Evolutionary conservation across 2,797 vertebrate genomes (phyloP).

Genomic region (Psittacula derbiana): DNA sequence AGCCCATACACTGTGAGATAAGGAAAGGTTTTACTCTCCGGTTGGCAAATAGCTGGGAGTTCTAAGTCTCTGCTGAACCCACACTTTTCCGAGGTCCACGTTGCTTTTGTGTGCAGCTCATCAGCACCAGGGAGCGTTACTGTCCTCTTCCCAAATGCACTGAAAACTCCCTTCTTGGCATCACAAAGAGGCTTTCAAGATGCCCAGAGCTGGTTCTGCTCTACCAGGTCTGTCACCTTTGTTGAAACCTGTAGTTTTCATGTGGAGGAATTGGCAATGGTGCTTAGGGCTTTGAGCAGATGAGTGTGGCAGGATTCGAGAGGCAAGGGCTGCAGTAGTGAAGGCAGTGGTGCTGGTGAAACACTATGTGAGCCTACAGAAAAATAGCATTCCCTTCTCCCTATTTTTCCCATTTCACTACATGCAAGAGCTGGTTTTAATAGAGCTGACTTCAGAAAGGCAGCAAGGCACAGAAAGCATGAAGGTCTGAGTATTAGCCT

Average conservation of each 20-base stretch:
- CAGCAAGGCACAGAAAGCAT: background rate
- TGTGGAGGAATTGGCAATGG: background rate
- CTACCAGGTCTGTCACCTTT: background rate
- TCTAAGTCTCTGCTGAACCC: background rate
- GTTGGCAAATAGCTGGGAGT: background rate
- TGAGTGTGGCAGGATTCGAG: background rate
- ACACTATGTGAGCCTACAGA: background rate
- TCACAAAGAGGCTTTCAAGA: background rate
- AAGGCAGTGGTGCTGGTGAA: background rate
- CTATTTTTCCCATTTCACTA: background rate
- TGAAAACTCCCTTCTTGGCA: background rate
- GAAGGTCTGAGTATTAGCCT: conserved; percentile 14
- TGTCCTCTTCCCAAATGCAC: background rate
- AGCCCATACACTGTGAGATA: background rate
- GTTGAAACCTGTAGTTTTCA: background rate
- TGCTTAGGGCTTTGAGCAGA: background rate
- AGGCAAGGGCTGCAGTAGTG: background rate
- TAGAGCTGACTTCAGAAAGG: conserved; percentile 1
- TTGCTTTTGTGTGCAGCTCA: background rate
- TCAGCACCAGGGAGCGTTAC: background rate
- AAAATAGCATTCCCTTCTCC: background rate
- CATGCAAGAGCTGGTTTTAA: background rate
- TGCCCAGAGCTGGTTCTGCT: background rate
- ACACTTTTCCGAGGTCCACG: fast-evolving
- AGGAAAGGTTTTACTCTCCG: background rate